Percentiles rank a stretch among this genome's conserved stretches.
phyloP scores from a whole-genome alignment of 2,888 invertebrate species.

The Octodonta nipae region DNA sequence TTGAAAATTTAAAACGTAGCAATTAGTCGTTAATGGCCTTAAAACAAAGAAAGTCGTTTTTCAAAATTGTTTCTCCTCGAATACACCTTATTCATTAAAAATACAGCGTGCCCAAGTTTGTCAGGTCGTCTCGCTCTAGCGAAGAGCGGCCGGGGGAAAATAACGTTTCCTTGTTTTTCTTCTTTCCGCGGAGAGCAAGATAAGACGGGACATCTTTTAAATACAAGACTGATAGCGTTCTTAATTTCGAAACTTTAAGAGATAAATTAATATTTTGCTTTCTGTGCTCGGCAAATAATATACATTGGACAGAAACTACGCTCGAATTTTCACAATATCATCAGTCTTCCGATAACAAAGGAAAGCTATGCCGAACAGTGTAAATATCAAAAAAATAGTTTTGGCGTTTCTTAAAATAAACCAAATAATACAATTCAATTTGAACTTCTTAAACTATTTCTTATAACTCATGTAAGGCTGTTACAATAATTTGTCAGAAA shows the following conservation, averaged over 20 bases:
- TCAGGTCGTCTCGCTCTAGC: slow-evolving; percentile 10
- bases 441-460: too few species aligned
- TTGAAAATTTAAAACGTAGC: slow-evolving; percentile 35
- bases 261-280: slow-evolving; percentile 33
- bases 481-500: too few species aligned
- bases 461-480: too few species aligned
- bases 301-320: too few species aligned
- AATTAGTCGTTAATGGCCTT: slow-evolving; percentile 35
- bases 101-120: slow-evolving; percentile 17
- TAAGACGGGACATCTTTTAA: slow-evolving; percentile 28
- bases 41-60: slow-evolving; percentile 38
- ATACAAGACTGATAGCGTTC: slow-evolving; percentile 32
- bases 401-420: too few species aligned
- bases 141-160: background rate
- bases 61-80: slow-evolving; percentile 36
- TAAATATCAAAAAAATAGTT: too few species aligned
- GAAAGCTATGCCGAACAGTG: too few species aligned
- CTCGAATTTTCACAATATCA: too few species aligned
- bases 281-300: too few species aligned
- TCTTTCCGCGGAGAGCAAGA: slow-evolving; percentile 13
- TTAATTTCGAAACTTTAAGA: slow-evolving; percentile 31
- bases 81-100: slow-evolving; percentile 30
- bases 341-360: too few species aligned
- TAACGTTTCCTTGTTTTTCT: slow-evolving; percentile 11
- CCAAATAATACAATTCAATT: too few species aligned